Evolutionary conservation across 2,113 vertebrate species (phyloP), one percentile per base, ranked within the genome.

Genomic region (Pavo muticus): DNA sequence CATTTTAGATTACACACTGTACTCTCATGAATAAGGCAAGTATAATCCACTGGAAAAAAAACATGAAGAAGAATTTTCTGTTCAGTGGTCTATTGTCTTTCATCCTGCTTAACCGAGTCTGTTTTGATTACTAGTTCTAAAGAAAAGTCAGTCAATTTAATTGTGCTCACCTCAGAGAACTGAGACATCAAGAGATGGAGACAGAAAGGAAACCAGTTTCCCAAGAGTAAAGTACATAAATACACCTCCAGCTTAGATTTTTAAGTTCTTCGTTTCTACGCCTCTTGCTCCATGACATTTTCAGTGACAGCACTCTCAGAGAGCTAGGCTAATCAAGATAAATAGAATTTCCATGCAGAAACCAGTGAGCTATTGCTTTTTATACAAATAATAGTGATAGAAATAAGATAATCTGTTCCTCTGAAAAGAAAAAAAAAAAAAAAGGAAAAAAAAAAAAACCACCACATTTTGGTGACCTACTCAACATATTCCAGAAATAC

Each of bases 61-160:
- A 70, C 13, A 71, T 16, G 10, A 69, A 71, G 10, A 69, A 74
- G 16, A 80, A 64, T 84, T 81, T 87, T 89, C 67, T 65, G 29
- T 54, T 91, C 24, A 60, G 32, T 68, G 30, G 27, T 60, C 45
- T 59, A 8, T 3, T 71, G 42, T 19, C 37, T 32, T 74, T 75
- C 21, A 74, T 47, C 32, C 32, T 74, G 20, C 16, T 67, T 64
- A 39, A 64, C 19, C 45, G 70, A 32, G 10, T 77, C 44, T 68
- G 5, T 47, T 94, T 73, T 78, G 35, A 78, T 81, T 74, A 68
- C 11, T 37, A 65, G 23, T 44, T 82, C 50, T 76, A 87, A 79
- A 87, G 59, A 59, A 61, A 84, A 82, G 27, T 40, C 50, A 63
- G 23, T 15, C 29, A 7, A n/a, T 11, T 79, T 76, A 48, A 69